Evolutionary conservation across 2,797 vertebrate species (phyloP).

Genomic region (Avahi laniger): DNA sequence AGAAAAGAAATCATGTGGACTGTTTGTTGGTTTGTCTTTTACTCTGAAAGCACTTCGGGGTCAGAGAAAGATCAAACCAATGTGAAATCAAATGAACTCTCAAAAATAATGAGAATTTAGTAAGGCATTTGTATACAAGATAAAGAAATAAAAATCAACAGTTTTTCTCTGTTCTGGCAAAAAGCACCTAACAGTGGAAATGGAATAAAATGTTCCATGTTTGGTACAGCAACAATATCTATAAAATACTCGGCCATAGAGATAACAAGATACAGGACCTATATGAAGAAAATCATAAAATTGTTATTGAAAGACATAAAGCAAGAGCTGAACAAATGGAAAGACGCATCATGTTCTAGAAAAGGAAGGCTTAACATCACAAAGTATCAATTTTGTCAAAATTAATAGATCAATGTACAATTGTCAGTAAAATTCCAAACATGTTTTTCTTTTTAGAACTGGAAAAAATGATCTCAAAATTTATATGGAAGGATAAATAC

Average conservation of each 20-base stretch:
- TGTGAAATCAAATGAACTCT: constrained; percentile 16
- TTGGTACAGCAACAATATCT: constrained; percentile 24
- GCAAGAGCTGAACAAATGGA: not conserved
- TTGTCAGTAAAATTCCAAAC: not conserved
- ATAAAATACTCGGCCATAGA: not conserved
- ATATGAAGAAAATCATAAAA: constrained; percentile 40
- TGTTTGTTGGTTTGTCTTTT: not conserved
- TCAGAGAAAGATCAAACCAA: not conserved
- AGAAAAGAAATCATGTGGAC: not conserved
- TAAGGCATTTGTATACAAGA: constrained; percentile 36
- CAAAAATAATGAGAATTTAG: constrained; percentile 49
- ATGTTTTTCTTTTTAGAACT: constrained; percentile 4
- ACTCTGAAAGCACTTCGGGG: not conserved
- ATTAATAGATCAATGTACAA: not conserved
- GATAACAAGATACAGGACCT: not conserved
- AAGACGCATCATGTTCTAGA: not conserved
- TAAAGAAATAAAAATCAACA: constrained; percentile 32
- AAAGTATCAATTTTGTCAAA: not conserved
- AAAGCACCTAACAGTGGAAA: constrained; percentile 34
- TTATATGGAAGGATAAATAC: not conserved
- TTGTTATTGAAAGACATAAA: constrained; percentile 31
- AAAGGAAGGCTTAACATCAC: not conserved
- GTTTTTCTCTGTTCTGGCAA: constrained; percentile 26
- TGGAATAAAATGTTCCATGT: not conserved
- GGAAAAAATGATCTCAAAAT: not conserved